Evolutionary conservation across 1,140 invertebrate genomes (phyloP).

Genomic region (Zaprionus gabonicus): DNA sequence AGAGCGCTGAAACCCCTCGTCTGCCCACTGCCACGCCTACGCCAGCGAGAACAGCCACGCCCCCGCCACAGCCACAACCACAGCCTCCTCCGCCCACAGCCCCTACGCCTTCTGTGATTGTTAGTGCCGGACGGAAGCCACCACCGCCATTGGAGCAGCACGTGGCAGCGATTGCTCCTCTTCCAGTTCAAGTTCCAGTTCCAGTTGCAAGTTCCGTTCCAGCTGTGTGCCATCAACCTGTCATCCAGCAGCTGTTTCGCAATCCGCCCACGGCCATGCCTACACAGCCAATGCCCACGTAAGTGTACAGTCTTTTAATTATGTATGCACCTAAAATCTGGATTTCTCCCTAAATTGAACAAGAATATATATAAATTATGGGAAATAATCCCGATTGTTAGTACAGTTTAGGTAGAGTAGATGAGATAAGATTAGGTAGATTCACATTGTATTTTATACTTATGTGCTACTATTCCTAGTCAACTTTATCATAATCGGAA

Average conservation of each 20-base stretch:
- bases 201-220: neutral
- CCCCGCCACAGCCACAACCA: neutral
- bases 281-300: conserved; percentile 52
- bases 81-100: neutral
- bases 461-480: no score
- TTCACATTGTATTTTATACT: no score
- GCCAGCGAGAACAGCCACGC: conserved; percentile 34
- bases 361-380: no score
- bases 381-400: no score
- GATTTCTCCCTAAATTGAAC: no score
- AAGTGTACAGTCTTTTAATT: conserved; percentile 5
- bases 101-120: conserved; percentile 35
- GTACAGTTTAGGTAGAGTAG: no score
- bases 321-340: neutral
- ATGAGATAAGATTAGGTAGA: no score
- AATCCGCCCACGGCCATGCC: conserved; percentile 62
- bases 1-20: conserved; percentile 73
- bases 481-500: no score
- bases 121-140: conserved; percentile 37
- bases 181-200: neutral
- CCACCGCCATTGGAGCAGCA: neutral
- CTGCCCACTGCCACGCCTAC: conserved; percentile 20
- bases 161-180: conserved; percentile 8
- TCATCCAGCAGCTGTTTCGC: conserved; percentile 69
- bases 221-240: conserved; percentile 64